phyloP scores from a whole-genome alignment of 2,888 invertebrate species.

The Rhamphomyia laevipes region DNA sequence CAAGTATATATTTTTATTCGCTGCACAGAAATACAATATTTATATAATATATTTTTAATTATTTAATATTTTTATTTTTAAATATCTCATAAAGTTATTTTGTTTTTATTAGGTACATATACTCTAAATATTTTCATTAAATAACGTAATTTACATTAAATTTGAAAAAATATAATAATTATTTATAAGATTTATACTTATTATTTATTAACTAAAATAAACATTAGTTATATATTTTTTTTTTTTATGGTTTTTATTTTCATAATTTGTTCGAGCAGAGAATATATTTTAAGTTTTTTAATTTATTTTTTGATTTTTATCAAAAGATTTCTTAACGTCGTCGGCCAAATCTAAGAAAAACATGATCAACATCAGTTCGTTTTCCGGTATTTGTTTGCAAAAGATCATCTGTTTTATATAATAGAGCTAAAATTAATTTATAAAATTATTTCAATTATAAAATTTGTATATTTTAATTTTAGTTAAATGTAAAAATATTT shows the following conservation, averaged over 20 bases:
- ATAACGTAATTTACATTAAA: no score
- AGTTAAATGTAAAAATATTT: constrained; percentile 10
- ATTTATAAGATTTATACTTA: no score
- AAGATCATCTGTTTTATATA: constrained; percentile 32
- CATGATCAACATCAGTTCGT: constrained; percentile 81
- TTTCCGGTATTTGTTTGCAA: constrained; percentile 50
- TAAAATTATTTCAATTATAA: background rate
- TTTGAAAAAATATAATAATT: no score
- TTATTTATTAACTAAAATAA: no score
- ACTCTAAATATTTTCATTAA: no score
- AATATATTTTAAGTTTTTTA: background rate
- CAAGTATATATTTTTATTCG: background rate
- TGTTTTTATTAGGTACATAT: no score
- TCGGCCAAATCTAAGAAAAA: constrained; percentile 79
- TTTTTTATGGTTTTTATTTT: no score
- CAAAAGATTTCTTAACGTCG: constrained; percentile 48
- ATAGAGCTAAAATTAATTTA: constrained; percentile 22
- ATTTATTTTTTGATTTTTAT: background rate
- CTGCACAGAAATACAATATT: constrained; percentile 1
- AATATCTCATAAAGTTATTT: no score
- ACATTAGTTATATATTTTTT: no score
- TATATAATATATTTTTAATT: background rate
- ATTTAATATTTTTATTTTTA: background rate
- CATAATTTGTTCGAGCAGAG: background rate
- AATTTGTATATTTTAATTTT: background rate